Evolutionary conservation across 2,888 invertebrate species (phyloP), one percentile per base, ranked within the genome.

Genomic region (Rugalucina vietnamica): DNA sequence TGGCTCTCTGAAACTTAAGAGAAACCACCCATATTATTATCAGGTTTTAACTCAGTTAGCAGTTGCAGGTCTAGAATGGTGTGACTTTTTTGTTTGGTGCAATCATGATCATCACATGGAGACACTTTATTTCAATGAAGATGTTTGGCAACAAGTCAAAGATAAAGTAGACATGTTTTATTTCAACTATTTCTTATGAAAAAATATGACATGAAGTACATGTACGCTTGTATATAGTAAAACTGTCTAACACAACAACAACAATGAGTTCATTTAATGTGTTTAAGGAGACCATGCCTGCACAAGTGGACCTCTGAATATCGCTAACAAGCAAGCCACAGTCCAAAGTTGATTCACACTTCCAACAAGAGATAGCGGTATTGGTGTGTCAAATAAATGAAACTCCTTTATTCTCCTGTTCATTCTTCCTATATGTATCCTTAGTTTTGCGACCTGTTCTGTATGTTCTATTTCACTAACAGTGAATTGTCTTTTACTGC

Each of bases 311-410:
- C 84, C 73, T 74, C 71, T 79, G 37, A 85, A 88, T 18, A 78
- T 54, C 12, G 85, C 39, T 4, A 85, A 21, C 34, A 85, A n/a
- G 34, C 76, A 81, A 21, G 82, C 79, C 3, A 86, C 83, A 39
- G 81, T 78, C 82, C 82, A 86, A 14, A 87, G 69, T 73, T 87
- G 84, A 39, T 85, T 86, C 14, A 76, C 75, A 24, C 83, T 60
- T 1, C 86, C 85, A 75, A 54, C 50, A 36, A 84, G 74, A 8
- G 65, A 29, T 12, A 86, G 1, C 2, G 77, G 76, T n/a, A 85
- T 54, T n/a, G 76, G 71, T 21, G 36, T 37, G 54, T 79, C 81
- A 81, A 84, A 81, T 29, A 86, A 43, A 71, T 75, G 76, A 71
- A 49, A 70, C 37, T 86, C 81, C 74, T 81, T 81, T 24, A 81